Evolutionary conservation across 2,797 vertebrate genomes (phyloP), one percentile per base, ranked within the genome.

Genomic region (Xenops minutus): DNA sequence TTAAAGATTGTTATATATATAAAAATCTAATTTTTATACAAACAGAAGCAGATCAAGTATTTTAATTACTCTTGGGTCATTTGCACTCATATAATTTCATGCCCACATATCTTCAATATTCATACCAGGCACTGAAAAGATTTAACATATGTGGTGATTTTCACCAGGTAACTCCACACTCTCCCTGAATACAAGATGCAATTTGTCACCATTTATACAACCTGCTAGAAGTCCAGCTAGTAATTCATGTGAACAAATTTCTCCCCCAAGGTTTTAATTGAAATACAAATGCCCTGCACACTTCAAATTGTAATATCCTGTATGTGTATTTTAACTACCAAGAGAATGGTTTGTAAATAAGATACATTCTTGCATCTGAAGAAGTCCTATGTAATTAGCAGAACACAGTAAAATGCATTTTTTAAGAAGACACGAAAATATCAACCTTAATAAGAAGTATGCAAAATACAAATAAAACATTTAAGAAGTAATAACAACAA

Each of bases 141-240:
- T 97, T 98, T 97, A 97, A 97, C 97, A 98, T 97, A 97, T 97
- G 97, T 97, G 97, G 96, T 62, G 93, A 97, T 97, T 97, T 97
- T 98, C 96, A 98, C 88, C 94, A 94, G 95, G 93, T 95, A 97
- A 97, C 92, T 98, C 96, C 89, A 95, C 92, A 94, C 92, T 91
- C 95, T 94, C 94, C 85, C 86, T 96, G 97, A 98, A 98, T 97
- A 97, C 94, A 97, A 98, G 93, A 98, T 96, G 67, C 39, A 97
- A 97, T 97, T 97, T 97, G 92, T 96, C 97, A 97, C 96, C 94
- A 94, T 97, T 97, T 97, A 97, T 92, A 79, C 96, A 97, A 96
- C 93, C 96, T 88, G 96, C 80, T 97, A 97, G 97, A 97, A 97
- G 94, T 89, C 95, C 91, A 96, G 89, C 93, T 78, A 97, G 94